Conservation (phyloP, 1,140 invertebrate genomes). For the Drosophila nannoptera region DNA sequence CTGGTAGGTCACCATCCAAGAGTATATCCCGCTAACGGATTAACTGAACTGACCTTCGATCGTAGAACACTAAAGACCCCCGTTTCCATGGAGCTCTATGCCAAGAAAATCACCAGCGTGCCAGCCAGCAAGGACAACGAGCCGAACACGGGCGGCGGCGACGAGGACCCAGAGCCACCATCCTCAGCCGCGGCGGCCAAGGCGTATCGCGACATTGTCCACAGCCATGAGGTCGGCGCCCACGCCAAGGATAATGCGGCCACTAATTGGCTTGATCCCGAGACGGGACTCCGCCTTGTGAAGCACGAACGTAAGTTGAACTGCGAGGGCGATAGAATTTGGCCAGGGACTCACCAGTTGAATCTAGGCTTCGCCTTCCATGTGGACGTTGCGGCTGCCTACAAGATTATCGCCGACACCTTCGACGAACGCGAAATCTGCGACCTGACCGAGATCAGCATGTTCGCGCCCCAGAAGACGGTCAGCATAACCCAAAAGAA, state of each 20-base stretch:
- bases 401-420: slow-evolving; percentile 82
- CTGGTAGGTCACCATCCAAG: slow-evolving; percentile 77
- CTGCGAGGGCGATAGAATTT: not conserved
- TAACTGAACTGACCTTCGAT: not conserved
- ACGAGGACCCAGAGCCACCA: slow-evolving; percentile 43
- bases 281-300: slow-evolving; percentile 79
- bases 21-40: not conserved
- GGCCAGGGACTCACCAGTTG: not conserved
- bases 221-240: slow-evolving; percentile 71
- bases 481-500: slow-evolving; percentile 81
- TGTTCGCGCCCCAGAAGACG: slow-evolving; percentile 81
- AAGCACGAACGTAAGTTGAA: slow-evolving; percentile 65
- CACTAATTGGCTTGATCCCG: slow-evolving; percentile 72
- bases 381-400: slow-evolving; percentile 82
- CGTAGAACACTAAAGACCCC: slow-evolving; percentile 82
- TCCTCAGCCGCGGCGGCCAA: slow-evolving; percentile 38
- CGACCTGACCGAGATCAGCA: slow-evolving; percentile 81
- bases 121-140: slow-evolving; percentile 52
- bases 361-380: slow-evolving; percentile 82
- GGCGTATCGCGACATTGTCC: slow-evolving; percentile 66
- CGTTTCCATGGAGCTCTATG: slow-evolving; percentile 80
- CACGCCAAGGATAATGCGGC: slow-evolving; percentile 70
- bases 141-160: slow-evolving; percentile 16
- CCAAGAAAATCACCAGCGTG: slow-evolving; percentile 71
- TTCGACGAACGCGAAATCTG: slow-evolving; percentile 83